phyloP scores from a whole-genome alignment of 2,113 vertebrate species.

The Rhagologus leucostigma region DNA sequence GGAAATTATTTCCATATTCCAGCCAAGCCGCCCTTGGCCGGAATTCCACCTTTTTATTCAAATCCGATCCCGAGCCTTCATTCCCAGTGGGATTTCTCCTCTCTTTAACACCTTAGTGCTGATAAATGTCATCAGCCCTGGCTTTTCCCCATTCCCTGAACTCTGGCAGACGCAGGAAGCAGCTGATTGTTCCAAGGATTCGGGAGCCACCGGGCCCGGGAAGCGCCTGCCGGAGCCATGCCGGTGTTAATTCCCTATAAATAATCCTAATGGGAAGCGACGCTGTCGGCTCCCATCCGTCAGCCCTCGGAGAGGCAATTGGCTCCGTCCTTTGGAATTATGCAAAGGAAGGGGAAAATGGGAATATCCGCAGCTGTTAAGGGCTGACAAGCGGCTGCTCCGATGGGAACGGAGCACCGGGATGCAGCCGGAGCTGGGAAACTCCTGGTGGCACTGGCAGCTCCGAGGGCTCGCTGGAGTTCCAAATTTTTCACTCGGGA shows the following conservation, averaged over 20 bases:
- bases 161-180: not conserved
- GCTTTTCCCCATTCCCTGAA: not conserved
- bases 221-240: not conserved
- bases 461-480: accelerated
- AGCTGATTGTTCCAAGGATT: not conserved
- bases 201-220: not conserved
- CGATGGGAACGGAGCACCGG: accelerated
- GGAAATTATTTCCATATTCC: not conserved
- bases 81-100: not conserved
- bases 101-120: not conserved
- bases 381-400: not conserved
- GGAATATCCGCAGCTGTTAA: not conserved
- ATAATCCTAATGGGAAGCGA: not conserved
- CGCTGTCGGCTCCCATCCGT: not conserved
- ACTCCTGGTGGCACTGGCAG: not conserved
- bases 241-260: not conserved
- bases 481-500: accelerated
- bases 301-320: not conserved
- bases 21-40: accelerated
- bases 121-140: not conserved
- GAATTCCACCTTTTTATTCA: not conserved
- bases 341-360: not conserved
- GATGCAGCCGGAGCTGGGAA: not conserved
- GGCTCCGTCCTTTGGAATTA: not conserved
- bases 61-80: not conserved